Evolutionary conservation across 2,797 vertebrate genomes (phyloP), one percentile per base, ranked within the genome.

Genomic region (Channallabes apus): DNA sequence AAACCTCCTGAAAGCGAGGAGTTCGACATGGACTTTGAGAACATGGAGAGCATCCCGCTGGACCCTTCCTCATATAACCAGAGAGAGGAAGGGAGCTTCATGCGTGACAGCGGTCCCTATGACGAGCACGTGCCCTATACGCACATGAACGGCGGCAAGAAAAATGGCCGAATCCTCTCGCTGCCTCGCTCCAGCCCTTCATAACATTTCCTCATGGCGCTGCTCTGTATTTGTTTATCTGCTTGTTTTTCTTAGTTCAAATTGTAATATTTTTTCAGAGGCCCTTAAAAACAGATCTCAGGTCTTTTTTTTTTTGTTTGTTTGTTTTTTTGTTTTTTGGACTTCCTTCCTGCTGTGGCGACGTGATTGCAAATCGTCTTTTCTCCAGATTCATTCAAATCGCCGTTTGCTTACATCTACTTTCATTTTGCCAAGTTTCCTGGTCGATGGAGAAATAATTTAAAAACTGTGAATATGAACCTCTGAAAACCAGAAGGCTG

Each of bases 101-200:
- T 95, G 86, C 93, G 96, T 91, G 97, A 97, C 91, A 95, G 94
- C 8, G 96, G 96, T 41, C 95, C 97, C 76, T 99, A 99, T 0
- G 97, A 99, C 77, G 98, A 99, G 87, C 97, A 97, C 8, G 94
- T 97, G 87, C 97, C 97, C 76, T 99, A 99, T 92, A 98, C 97
- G 65, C 98, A 99, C 94, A 99, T 99, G 98, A 99, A 99, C n/a
- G 98, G 98, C 84, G 96, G 97, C 95, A 99, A 97, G 95, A 99
- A 97, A 91, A 99, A 99, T 0, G 98, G 98, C 87, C 94, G 97
- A 22, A 97, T 98, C 88, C 95, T 98, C 91, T 95, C 97, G 81
- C 93, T 99, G 93, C 97, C 98, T 82, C 94, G 97, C 91, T 96
- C 97, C 18, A 98, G 95, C 87, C 97, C 98, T 85, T 99, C 98